Evolutionary conservation across 2,888 invertebrate genomes (phyloP), one percentile per base, ranked within the genome.

Genomic region (Notocelia uddmanniana): DNA sequence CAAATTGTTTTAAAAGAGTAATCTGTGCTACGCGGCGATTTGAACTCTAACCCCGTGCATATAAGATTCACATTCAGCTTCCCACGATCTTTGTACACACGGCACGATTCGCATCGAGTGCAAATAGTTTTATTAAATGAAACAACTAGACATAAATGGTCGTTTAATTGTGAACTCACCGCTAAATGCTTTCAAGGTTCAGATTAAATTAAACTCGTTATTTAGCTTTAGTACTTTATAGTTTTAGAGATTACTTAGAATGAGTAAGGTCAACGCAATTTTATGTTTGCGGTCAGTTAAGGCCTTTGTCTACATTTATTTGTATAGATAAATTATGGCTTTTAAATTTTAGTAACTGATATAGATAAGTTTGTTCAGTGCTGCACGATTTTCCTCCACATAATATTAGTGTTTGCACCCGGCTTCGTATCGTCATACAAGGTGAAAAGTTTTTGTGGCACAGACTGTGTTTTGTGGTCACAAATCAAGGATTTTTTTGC

Each of bases 61-160:
- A 54, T 64, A 64, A n/a, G 37, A 34, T 21, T 64, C 21, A 64
- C 3, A 37, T 21, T 54, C n/a, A 23, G 37, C n/a, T 54, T 10
- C 3, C 18, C 31, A 9, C n/a, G 26, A 26, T 31, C 31, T 18
- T 15, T 18, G 15, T 62, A 52, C 64, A 64, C 64, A 64, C 64
- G 64, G 37, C 64, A 64, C 54, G 31, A n/a, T 54, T 52, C n/a
- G 64, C 52, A 19, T 34, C 31, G 64, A 54, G 64, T 54, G 64
- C 64, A 64, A 64, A 64, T 19, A 15, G 34, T 50, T 21, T 10
- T 37, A 50, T 50, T 18, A 15, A 21, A 60, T 45, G 45, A 11
- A 55, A 18, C 26, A 26, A 62, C 31, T 31, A 13, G 6, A 62
- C 2, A 11, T 18, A 31, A 2, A 8, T 3, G 1, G 15, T 26